These are phyloP conservation scores for Heloderma charlesbogerti DNA, from an alignment of 2,113 vertebrate genomes.

Conservation along the genomic window DNA sequence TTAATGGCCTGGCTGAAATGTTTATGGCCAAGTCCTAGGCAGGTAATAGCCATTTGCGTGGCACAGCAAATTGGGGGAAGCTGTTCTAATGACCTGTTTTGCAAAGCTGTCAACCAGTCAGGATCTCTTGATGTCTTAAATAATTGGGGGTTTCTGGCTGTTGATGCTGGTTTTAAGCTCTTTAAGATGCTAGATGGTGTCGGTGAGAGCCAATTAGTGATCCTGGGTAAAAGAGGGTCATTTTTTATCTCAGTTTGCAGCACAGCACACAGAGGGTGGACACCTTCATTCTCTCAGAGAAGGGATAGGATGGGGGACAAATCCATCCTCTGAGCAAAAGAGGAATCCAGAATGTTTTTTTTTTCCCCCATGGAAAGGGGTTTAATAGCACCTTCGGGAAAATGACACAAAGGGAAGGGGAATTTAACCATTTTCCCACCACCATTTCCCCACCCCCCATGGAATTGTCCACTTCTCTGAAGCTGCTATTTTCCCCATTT, in stretches of 20 bases:
- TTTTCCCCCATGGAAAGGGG: background rate
- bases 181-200: background rate
- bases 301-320: background rate
- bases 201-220: conserved; percentile 9
- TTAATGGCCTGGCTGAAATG: background rate
- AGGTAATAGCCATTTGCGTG: background rate
- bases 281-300: background rate
- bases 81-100: background rate
- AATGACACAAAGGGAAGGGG: background rate
- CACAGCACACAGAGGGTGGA: background rate
- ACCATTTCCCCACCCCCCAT: background rate
- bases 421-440: background rate
- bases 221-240: background rate
- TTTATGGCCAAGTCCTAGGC: background rate
- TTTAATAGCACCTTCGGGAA: background rate
- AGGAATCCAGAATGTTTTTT: no score
- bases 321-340: background rate
- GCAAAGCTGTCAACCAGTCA: background rate
- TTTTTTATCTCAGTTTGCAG: background rate
- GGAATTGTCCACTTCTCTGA: no score
- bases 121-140: background rate
- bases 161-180: background rate
- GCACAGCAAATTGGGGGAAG: background rate
- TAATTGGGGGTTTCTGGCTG: conserved; percentile 11
- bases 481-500: background rate